These are phyloP conservation scores for Morbakka virulenta DNA, from an alignment of 30 jellyfish, hydroid and myxozoan genomes.

Conservation along the genomic window DNA sequence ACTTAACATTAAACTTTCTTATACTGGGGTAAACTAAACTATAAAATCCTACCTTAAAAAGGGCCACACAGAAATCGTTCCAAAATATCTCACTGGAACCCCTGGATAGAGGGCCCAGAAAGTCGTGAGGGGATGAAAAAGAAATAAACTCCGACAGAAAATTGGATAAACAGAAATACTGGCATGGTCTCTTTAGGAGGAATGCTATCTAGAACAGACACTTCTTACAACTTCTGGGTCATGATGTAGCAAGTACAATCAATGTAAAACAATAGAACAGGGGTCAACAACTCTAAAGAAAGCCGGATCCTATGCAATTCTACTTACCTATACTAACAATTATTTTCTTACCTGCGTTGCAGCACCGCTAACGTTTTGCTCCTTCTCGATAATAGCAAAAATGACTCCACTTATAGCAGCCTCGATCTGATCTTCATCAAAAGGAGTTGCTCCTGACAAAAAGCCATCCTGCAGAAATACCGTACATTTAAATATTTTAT, in stretches of 20 bases:
- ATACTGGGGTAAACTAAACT: too few species aligned
- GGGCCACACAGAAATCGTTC: too few species aligned
- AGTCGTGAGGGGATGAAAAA: too few species aligned
- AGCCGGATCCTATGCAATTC: not conserved
- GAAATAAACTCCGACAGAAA: too few species aligned
- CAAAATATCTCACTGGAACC: too few species aligned
- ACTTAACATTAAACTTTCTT: too few species aligned
- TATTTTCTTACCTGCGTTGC: conserved; percentile 71
- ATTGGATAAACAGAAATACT: too few species aligned
- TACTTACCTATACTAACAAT: not conserved
- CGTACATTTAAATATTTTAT: not conserved
- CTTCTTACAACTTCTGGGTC: too few species aligned
- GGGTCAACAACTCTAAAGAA: not conserved
- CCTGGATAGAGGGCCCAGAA: too few species aligned
- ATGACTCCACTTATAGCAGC: conserved; percentile 95
- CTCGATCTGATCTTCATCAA: conserved; percentile 80
- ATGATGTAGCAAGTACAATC: not conserved
- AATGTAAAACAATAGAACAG: not conserved
- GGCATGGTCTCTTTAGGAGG: too few species aligned
- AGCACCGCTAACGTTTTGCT: conserved; percentile 74
- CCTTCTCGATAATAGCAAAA: conserved; percentile 65
- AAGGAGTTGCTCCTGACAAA: conserved; percentile 65
- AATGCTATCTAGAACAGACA: too few species aligned
- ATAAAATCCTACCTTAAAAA: too few species aligned
- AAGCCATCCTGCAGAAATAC: conserved; percentile 52